Conservation (phyloP, 2,888 invertebrate species). For the Drosophila koepferae region DNA sequence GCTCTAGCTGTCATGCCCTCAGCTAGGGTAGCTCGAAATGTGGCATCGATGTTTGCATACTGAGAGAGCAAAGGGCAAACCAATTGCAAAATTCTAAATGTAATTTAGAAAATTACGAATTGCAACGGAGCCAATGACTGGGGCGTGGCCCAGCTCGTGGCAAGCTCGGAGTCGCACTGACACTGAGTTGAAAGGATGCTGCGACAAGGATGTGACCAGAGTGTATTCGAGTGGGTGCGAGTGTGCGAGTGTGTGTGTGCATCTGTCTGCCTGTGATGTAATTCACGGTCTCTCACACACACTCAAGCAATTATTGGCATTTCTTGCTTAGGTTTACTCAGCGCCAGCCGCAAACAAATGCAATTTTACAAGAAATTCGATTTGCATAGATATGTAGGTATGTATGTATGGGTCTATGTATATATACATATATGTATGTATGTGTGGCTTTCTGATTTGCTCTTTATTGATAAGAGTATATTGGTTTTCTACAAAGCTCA, state of each 20-base stretch:
- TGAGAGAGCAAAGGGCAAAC: conserved; percentile 22
- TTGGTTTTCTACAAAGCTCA: not conserved
- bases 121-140: conserved; percentile 31
- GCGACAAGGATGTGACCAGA: conserved; percentile 18
- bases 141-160: not conserved
- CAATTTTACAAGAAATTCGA: conserved; percentile 27
- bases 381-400: not conserved
- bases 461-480: conserved; percentile 1
- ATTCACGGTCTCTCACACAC: conserved; percentile 50
- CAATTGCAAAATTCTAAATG: conserved; percentile 66
- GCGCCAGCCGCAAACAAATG: conserved; percentile 38
- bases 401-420: not conserved
- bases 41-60: conserved; percentile 8
- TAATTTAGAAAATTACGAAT: conserved; percentile 72
- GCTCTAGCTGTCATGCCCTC: not conserved
- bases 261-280: conserved; percentile 20
- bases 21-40: conserved; percentile 17
- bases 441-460: conserved; percentile 3
- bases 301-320: conserved; percentile 12
- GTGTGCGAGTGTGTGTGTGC: not conserved
- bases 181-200: not conserved
- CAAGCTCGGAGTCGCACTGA: not conserved
- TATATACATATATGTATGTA: not conserved
- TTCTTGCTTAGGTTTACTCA: conserved; percentile 21
- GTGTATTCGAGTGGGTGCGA: not conserved